These are phyloP conservation scores for Pantala flavescens DNA, from an alignment of 1,140 invertebrate species.

Conservation along the genomic window DNA sequence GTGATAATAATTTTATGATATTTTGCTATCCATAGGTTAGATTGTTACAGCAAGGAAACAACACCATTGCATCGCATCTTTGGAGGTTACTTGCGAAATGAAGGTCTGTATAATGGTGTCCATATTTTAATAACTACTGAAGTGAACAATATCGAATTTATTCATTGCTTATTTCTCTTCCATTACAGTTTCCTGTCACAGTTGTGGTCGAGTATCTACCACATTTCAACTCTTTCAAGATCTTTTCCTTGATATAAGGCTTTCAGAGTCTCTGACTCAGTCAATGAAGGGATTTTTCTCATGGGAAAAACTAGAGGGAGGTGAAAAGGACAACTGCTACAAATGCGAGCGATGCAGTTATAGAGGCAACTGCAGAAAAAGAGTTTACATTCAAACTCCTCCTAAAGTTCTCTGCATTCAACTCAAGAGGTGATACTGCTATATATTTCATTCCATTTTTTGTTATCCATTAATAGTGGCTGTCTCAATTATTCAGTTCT, in stretches of 20 bases:
- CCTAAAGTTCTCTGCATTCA: conserved; percentile 91
- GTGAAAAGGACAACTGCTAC: conserved; percentile 56
- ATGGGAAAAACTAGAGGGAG: conserved; percentile 58
- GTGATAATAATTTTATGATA: too few relatives aligned
- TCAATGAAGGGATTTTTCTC: conserved; percentile 72
- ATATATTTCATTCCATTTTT: too few relatives aligned
- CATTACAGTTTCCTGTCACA: conserved; percentile 60
- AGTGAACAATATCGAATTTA: neutral
- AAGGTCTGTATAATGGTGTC: conserved; percentile 40
- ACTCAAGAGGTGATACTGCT: conserved; percentile 62
- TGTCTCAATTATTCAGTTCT: too few relatives aligned
- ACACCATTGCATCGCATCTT: conserved; percentile 93
- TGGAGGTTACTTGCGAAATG: conserved; percentile 86
- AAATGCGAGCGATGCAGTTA: conserved; percentile 89
- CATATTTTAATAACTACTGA: neutral
- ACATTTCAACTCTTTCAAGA: conserved; percentile 89
- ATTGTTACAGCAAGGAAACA: conserved; percentile 87
- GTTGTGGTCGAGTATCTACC: conserved; percentile 71
- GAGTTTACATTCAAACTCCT: conserved; percentile 79
- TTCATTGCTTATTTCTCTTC: conserved; percentile 11
- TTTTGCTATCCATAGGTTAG: conserved; percentile 45
- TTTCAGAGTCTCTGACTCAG: conserved; percentile 68
- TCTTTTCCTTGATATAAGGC: conserved; percentile 81
- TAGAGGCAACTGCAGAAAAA: conserved; percentile 85
- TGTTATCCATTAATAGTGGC: too few relatives aligned